These are phyloP conservation scores for Pteria penguin DNA, from an alignment of 2,888 invertebrate species.

Conservation along the genomic window DNA sequence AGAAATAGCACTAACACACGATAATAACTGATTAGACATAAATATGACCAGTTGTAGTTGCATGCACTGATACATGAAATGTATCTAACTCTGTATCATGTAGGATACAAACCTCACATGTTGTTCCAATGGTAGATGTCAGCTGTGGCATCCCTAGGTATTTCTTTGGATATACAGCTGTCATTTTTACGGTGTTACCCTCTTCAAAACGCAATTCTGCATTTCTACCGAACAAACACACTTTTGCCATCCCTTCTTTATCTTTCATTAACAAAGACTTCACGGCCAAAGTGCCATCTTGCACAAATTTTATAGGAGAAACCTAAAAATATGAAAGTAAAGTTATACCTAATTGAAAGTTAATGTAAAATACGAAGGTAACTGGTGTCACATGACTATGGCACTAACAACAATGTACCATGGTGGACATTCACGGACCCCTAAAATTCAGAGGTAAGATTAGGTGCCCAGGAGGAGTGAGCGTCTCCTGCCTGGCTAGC, in stretches of 20 bases:
- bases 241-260: background rate
- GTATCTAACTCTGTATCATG: too few species aligned
- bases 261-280: background rate
- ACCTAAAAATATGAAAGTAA: conserved; percentile 9
- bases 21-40: too few species aligned
- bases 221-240: conserved; percentile 3
- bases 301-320: conserved; percentile 8
- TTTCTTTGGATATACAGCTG: conserved; percentile 13
- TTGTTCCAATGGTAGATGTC: background rate
- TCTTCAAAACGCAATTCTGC: conserved; percentile 3
- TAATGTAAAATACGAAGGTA: background rate
- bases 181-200: conserved; percentile 3
- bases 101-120: conserved; percentile 8
- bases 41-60: too few species aligned
- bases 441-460: too few species aligned
- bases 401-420: too few species aligned
- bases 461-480: too few species aligned
- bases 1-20: too few species aligned
- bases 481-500: too few species aligned
- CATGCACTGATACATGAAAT: too few species aligned
- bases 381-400: too few species aligned
- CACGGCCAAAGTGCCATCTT: conserved; percentile 2
- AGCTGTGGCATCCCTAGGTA: conserved; percentile 4
- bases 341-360: background rate
- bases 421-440: too few species aligned